Evolutionary conservation across 1,140 invertebrate genomes (phyloP), one percentile per base, ranked within the genome.

Genomic region (Radopholus similis): DNA sequence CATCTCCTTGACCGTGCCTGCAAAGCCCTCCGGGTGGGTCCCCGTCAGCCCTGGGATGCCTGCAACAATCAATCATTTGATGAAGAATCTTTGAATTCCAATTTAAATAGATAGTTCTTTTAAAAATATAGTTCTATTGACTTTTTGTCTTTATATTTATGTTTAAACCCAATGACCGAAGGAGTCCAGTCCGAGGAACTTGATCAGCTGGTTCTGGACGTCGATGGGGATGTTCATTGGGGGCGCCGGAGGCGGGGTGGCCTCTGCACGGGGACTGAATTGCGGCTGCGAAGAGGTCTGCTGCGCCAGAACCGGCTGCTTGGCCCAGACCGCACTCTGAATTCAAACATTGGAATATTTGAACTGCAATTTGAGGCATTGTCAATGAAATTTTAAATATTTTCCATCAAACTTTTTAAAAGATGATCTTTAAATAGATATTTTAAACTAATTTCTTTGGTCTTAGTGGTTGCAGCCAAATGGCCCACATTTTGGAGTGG

Each of bases 201-300:
- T 81, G 63, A 81, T 81, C 26, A 81, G 64, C 49, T 81, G 79
- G 55, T 81, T 81, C 54, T 81, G 79, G 37, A 81, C 79, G 81
- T 81, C 79, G 13, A 80, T 71, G 38, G 79, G 79, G 32, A 81
- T 81, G 51, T 79, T 82, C 42, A 82, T 62, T 13, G 69, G 72
- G 37, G 77, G 73, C 26, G 77, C 67, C 18, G 74, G 76, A 42
- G 77, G 66, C 34, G 79, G 77, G 34, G 76, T 76, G 1, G 72
- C 64, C 1, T 64, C 34, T 47, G 71, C 72, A 32, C 72, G 38
- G 8, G 54, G 70, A 6, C 4, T 53, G 47, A 74, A 73, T 42
- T 76, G 51, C 21, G 71, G 72, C 18, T 70, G 70, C 6, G 30
- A 3, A 3, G 67, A 38, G 2, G 5, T 51, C 30, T 18, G 18